Evolutionary conservation across 2,888 invertebrate species (phyloP).

Genomic region (Heliconius erato): DNA sequence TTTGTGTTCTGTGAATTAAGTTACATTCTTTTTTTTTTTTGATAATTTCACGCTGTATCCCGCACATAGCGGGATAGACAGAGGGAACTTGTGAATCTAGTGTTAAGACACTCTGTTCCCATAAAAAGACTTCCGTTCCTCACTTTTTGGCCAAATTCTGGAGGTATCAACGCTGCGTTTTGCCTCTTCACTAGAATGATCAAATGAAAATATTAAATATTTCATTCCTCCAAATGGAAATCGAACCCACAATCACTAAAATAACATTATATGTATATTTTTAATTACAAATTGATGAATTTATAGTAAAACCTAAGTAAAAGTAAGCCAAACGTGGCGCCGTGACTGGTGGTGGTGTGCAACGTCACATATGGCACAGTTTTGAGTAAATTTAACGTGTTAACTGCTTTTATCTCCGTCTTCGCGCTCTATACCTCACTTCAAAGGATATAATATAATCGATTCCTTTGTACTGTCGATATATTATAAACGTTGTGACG

Average conservation of each 20-base stretch:
- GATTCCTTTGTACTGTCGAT: conserved; percentile 49
- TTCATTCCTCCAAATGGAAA: too few species aligned
- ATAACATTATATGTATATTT: too few species aligned
- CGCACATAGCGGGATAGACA: too few species aligned
- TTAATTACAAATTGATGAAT: background rate
- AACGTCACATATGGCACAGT: conserved; percentile 44
- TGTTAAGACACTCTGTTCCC: too few species aligned
- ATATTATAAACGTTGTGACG: conserved; percentile 47
- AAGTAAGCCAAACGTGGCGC: background rate
- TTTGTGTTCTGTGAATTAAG: conserved; percentile 2
- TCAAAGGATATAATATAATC: conserved; percentile 58
- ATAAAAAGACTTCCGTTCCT: too few species aligned
- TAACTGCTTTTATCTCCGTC: conserved; percentile 62
- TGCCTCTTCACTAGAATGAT: too few species aligned
- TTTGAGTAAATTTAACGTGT: conserved; percentile 58
- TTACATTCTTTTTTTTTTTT: background rate
- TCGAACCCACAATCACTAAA: too few species aligned
- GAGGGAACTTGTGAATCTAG: too few species aligned
- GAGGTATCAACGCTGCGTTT: too few species aligned
- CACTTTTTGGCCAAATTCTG: too few species aligned
- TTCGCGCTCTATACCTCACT: conserved; percentile 55
- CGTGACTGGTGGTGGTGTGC: conserved; percentile 33
- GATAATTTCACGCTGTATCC: too few species aligned
- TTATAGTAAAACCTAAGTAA: background rate
- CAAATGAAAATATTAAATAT: too few species aligned